These are phyloP conservation scores for Nibea albiflora DNA, from an alignment of 2,113 vertebrate species.

Conservation along the genomic window DNA sequence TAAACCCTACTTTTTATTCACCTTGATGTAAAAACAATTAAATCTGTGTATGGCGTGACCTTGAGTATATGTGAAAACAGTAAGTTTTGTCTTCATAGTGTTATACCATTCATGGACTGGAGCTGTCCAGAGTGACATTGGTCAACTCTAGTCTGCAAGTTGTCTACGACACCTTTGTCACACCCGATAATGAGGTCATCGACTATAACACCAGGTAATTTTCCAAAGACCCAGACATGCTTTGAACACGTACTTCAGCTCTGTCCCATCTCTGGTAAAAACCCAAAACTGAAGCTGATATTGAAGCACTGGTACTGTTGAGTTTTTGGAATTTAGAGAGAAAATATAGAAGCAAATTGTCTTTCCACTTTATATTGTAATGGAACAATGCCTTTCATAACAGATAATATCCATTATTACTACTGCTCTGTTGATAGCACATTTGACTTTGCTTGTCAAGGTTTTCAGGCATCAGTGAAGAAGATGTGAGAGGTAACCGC, in stretches of 20 bases:
- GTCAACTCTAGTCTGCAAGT: conserved; percentile 83
- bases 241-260: not conserved
- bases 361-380: not conserved
- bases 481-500: conserved; percentile 77
- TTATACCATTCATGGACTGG: conserved; percentile 85
- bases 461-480: conserved; percentile 85
- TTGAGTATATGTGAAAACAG: too few species aligned
- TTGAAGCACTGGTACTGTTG: not conserved
- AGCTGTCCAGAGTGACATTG: conserved; percentile 85
- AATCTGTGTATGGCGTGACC: too few species aligned
- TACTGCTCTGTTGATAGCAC: not conserved
- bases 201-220: conserved; percentile 87
- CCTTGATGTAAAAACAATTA: too few species aligned
- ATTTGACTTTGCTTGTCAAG: conserved; percentile 67
- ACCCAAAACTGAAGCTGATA: not conserved
- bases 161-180: conserved; percentile 86
- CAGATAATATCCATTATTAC: not conserved
- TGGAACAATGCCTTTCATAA: not conserved
- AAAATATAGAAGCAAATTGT: not conserved
- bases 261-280: not conserved
- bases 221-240: not conserved
- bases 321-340: not conserved
- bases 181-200: conserved; percentile 84
- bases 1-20: too few species aligned
- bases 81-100: conserved; percentile 74